Evolutionary conservation across 2,888 invertebrate genomes (phyloP), one percentile per base, ranked within the genome.

Genomic region (Emmelina monodactyla): DNA sequence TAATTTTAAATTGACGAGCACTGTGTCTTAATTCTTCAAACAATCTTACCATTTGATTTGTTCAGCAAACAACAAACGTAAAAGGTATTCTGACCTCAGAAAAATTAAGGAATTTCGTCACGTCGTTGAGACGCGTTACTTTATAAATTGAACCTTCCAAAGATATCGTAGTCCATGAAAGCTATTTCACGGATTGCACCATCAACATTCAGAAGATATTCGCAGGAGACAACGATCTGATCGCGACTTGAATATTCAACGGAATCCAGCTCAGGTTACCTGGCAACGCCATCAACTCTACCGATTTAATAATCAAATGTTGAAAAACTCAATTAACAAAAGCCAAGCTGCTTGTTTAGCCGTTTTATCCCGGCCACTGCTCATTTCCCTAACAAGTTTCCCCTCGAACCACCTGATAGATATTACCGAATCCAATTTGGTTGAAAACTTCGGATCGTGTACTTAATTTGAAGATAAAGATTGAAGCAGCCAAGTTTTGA

Each of bases 401-500:
- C 25, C 25, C 25, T n/a, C n/a, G n/a, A 25, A 10, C 25, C 25
- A 25, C 25, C 25, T 4, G 25, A 10, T 10, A 10, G 25, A 19
- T 19, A 19, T 10, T 25, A 25, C 25, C 3, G 25, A 25, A 25
- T 25, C 25, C n/a, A 25, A 25, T 25, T 25, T 25, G 11, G 25
- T 11, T 25, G 11, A 25, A 25, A 34, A 32, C 4, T 10, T 25
- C 36, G 4, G 25, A 10, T 11, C 11, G 11, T 25, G 3, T 11
- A 25, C 25, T 25, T 25, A 7, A 25, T 54, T 44, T 33, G 41
- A 45, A 55, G 57, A 55, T 47, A 40, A 49, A 51, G 53, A 55
- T 50, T 49, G 47, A 51, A 51, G 46, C 38, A 45, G 45, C 40
- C 51, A 60, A 58, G 46, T 62, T 63, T 45, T 56, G 45, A 62